phyloP scores from a whole-genome alignment of 2,888 invertebrate genomes.

The Oscheius sp. region DNA sequence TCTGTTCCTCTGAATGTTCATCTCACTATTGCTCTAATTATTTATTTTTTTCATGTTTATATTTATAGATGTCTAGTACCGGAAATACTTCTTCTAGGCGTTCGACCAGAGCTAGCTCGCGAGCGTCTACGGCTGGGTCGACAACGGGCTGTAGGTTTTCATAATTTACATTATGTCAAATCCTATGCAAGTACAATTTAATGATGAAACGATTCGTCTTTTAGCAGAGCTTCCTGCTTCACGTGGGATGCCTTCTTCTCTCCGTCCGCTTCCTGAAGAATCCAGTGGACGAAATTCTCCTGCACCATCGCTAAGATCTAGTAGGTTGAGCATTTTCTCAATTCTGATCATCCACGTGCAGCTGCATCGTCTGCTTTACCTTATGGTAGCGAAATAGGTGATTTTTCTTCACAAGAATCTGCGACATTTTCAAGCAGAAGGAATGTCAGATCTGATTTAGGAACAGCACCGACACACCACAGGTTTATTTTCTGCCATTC shows the following conservation, averaged over 20 bases:
- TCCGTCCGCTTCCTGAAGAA: slow-evolving; percentile 34
- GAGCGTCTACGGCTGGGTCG: background rate
- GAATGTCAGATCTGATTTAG: slow-evolving; percentile 63
- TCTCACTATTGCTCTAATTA: background rate
- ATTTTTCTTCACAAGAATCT: slow-evolving; percentile 50
- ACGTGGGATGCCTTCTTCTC: background rate
- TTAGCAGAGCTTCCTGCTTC: slow-evolving; percentile 21
- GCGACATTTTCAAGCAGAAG: slow-evolving; percentile 44
- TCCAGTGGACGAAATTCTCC: slow-evolving; percentile 18
- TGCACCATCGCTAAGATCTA: slow-evolving; percentile 21
- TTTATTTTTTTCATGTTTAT: background rate
- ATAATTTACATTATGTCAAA: background rate
- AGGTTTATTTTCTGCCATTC: slow-evolving; percentile 9
- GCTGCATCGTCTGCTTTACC: slow-evolving; percentile 48
- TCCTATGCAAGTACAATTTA: background rate
- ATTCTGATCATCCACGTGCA: background rate
- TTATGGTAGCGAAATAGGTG: slow-evolving; percentile 65
- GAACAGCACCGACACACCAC: slow-evolving; percentile 59
- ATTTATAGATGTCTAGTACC: slow-evolving; percentile 18
- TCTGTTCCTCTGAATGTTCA: background rate
- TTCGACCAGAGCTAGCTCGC: slow-evolving; percentile 23
- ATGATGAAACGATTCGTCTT: background rate
- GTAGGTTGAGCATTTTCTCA: background rate
- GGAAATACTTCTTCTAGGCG: slow-evolving; percentile 28
- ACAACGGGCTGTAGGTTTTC: background rate